phyloP scores from a whole-genome alignment of 2,113 vertebrate genomes.

The Holacanthus passer region DNA sequence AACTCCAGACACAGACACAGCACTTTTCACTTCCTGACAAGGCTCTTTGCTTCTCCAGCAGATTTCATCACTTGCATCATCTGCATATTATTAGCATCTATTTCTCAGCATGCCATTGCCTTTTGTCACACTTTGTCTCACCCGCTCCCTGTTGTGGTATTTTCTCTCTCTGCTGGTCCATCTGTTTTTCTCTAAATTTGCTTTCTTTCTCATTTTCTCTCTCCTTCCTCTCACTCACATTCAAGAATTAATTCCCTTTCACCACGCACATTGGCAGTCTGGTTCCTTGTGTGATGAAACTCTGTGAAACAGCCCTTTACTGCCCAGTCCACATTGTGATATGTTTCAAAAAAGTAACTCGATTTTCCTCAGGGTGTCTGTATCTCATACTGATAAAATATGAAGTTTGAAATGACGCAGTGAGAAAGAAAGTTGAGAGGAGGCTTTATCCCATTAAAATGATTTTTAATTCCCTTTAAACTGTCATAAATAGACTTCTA shows the following conservation, averaged over 20 bases:
- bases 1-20: constrained; percentile 55
- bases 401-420: constrained; percentile 2
- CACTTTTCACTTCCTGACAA: constrained; percentile 52
- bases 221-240: constrained; percentile 13
- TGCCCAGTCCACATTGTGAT: constrained; percentile 6
- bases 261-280: constrained; percentile 24
- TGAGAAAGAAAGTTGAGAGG: constrained; percentile 12
- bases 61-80: constrained; percentile 71
- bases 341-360: constrained; percentile 13
- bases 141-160: constrained; percentile 25
- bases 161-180: constrained; percentile 25
- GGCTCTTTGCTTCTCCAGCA: constrained; percentile 43
- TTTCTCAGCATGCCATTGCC: constrained; percentile 30
- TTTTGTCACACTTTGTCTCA: constrained; percentile 47
- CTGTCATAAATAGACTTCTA: constrained; percentile 21
- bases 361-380: constrained; percentile 9
- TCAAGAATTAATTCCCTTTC: constrained; percentile 31
- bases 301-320: constrained; percentile 50
- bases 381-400: constrained; percentile 39
- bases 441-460: constrained; percentile 19
- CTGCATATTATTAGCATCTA: constrained; percentile 64
- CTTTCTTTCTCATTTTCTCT: constrained; percentile 18
- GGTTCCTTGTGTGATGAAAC: constrained; percentile 59
- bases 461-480: constrained; percentile 46
- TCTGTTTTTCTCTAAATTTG: constrained; percentile 34